A percentile compares a stretch with the other conserved stretches of the same genome.
Conservation (phyloP, 2,888 invertebrate genomes). For the Dicyrtomina minuta region DNA sequence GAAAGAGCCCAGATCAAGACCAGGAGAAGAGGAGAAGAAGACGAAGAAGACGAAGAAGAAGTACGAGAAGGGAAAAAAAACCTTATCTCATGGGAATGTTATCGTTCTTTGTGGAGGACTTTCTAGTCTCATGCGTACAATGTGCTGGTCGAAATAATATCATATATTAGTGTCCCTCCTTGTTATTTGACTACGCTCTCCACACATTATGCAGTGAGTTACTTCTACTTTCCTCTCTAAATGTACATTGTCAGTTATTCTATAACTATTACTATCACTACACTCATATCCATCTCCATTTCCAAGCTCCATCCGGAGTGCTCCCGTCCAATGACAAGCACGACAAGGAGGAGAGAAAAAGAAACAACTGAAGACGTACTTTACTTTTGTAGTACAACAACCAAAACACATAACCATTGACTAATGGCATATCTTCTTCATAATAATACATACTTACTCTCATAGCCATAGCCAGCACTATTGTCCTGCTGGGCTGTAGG, state of each 20-base stretch:
- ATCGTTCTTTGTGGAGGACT: conserved; percentile 23
- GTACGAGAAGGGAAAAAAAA: conserved; percentile 2
- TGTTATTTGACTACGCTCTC: conserved; percentile 9
- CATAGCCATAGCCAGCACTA: too few species aligned
- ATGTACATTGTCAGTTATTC: not conserved
- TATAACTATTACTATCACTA: too few species aligned
- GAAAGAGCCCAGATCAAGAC: not conserved
- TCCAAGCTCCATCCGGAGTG: too few species aligned
- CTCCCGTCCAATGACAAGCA: not conserved
- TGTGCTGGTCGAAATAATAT: conserved; percentile 22
- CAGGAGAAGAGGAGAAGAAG: not conserved
- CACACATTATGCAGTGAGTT: conserved; percentile 20
- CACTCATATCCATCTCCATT: too few species aligned
- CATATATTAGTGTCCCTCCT: conserved; percentile 18
- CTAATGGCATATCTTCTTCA: too few species aligned
- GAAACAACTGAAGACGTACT: not conserved
- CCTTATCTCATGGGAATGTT: conserved; percentile 22
- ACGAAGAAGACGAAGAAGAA: not conserved
- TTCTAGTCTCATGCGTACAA: conserved; percentile 15
- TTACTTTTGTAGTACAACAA: too few species aligned
- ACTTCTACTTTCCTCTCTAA: not conserved
- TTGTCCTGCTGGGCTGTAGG: too few species aligned
- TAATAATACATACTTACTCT: too few species aligned
- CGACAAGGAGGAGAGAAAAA: not conserved
- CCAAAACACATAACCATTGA: too few species aligned